Percentiles rank a stretch among this genome's conserved stretches.
Conservation (phyloP, 2,797 vertebrate genomes). For the Danio kyathit region DNA sequence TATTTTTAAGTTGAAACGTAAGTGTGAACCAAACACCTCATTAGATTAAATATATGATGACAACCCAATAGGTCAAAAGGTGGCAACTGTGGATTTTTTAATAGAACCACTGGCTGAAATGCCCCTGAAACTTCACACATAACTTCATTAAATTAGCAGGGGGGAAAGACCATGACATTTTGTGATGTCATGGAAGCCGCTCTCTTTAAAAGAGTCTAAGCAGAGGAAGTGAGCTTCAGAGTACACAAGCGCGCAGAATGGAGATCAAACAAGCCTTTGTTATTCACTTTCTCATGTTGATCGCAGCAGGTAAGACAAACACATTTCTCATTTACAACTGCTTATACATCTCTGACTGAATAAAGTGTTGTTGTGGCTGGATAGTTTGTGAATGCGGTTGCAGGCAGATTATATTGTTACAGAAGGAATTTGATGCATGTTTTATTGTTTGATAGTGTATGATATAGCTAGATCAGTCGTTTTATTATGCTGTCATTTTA, state of each 20-base stretch:
- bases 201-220: constrained; percentile 59
- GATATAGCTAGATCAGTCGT: neutral
- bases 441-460: neutral
- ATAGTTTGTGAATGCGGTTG: neutral
- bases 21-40: neutral
- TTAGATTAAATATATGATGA: neutral
- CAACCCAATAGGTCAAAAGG: constrained; percentile 19
- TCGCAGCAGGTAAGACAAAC: constrained; percentile 72
- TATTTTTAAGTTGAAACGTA: neutral
- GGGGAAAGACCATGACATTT: constrained; percentile 72
- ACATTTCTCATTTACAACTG: neutral
- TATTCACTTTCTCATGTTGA: constrained; percentile 65
- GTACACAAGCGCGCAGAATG: constrained; percentile 53
- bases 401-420: neutral
- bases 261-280: constrained; percentile 69
- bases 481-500: too few relatives aligned
- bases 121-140: constrained; percentile 54
- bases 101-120: constrained; percentile 51
- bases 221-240: constrained; percentile 72
- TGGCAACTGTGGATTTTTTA: neutral
- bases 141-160: neutral
- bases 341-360: neutral
- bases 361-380: neutral
- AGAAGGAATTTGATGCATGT: neutral
- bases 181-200: constrained; percentile 80